These are phyloP conservation scores for Bos taurus DNA, from an alignment of 2,113 vertebrate genomes.

Conservation along the genomic window ARS-UCD2.0 NC_037351.1:6850501-6851000, in stretches of 20 bases:
- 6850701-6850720: not conserved
- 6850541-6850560: not conserved
- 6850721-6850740: not conserved
- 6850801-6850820: not conserved
- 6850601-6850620: not conserved
- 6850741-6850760: not conserved
- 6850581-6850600: not conserved
- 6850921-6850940: not conserved
- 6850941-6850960: not conserved
- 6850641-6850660: not conserved
- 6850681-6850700: not conserved
- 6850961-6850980: not conserved
- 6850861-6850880: not conserved
- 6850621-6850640: not conserved
- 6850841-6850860: not conserved
- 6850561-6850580: not conserved
- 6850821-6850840: not conserved
- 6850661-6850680: not conserved
- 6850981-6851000: fast-evolving
- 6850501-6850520: not conserved
- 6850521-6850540: not conserved
- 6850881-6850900: not conserved
- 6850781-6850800: not conserved
- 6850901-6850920: not conserved
- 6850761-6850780: not conserved